Evolutionary conservation across 2,888 invertebrate species (phyloP).

Genomic region (Stenurella melanura): DNA sequence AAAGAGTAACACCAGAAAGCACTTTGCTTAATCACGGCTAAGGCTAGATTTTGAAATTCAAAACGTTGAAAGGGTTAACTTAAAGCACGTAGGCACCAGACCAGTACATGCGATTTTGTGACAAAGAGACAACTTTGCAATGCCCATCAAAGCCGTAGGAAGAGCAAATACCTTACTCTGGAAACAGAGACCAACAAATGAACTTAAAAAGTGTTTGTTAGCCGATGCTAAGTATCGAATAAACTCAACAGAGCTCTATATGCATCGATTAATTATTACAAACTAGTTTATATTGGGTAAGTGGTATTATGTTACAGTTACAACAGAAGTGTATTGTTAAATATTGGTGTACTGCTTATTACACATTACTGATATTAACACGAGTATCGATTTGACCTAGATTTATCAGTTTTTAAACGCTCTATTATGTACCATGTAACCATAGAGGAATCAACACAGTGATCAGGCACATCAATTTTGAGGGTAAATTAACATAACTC

Average conservation of each 20-base stretch:
- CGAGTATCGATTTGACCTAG: neutral
- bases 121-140: constrained; percentile 19
- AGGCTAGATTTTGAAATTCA: constrained; percentile 36
- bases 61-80: constrained; percentile 13
- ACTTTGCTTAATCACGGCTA: constrained; percentile 40
- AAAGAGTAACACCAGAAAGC: constrained; percentile 41
- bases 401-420: neutral
- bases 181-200: neutral
- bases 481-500: no score
- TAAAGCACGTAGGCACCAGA: constrained; percentile 18
- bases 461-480: no score
- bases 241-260: neutral
- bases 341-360: neutral
- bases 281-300: no score
- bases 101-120: constrained; percentile 23
- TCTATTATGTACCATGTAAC: no score
- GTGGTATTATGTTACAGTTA: neutral
- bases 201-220: constrained; percentile 5
- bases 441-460: no score
- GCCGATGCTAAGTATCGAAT: neutral
- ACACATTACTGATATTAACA: neutral
- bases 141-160: constrained; percentile 4
- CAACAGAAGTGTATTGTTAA: neutral
- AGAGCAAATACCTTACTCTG: constrained; percentile 5
- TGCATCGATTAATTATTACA: neutral